Conservation (phyloP, 2,797 vertebrate genomes). For the Cyprinella venusta region DNA sequence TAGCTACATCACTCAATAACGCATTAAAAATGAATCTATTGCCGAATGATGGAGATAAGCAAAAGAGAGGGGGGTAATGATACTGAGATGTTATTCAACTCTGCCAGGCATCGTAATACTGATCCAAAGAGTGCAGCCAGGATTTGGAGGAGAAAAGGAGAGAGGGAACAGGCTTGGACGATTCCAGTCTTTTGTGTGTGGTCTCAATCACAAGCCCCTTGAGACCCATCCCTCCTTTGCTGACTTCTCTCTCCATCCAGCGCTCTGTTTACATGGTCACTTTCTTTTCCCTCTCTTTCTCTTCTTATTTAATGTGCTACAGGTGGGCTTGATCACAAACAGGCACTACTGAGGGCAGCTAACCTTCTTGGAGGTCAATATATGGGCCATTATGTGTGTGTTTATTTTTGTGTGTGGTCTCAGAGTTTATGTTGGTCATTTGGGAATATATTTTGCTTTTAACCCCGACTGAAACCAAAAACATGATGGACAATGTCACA, state of each 20-base stretch:
- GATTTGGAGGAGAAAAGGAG: slow-evolving; percentile 15
- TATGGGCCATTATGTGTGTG: slow-evolving; percentile 6
- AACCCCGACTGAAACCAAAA: slow-evolving; percentile 3
- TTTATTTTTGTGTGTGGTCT: slow-evolving; percentile 45
- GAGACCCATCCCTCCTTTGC: slow-evolving; percentile 44
- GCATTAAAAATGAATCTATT: slow-evolving; percentile 12
- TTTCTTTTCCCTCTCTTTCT: slow-evolving; percentile 46
- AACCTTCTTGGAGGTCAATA: slow-evolving; percentile 19
- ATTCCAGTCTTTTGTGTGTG: slow-evolving; percentile 53
- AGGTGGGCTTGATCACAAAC: slow-evolving; percentile 58
- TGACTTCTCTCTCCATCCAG: slow-evolving; percentile 40
- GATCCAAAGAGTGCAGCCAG: slow-evolving; percentile 25
- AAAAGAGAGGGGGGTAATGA: not conserved
- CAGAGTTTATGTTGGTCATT: not conserved
- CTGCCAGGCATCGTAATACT: slow-evolving; percentile 1
- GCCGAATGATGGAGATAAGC: slow-evolving; percentile 20
- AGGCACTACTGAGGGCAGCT: slow-evolving; percentile 37
- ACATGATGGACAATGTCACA: not conserved
- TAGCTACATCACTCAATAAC: not conserved
- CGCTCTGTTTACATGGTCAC: slow-evolving; percentile 41
- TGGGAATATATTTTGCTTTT: slow-evolving; percentile 28
- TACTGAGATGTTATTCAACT: slow-evolving; percentile 8
- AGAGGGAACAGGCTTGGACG: slow-evolving; percentile 14
- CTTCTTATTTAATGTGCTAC: slow-evolving; percentile 53
- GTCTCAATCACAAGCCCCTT: slow-evolving; percentile 54